Conservation (phyloP, 2,797 vertebrate species). For the Agapornis canus region DNA sequence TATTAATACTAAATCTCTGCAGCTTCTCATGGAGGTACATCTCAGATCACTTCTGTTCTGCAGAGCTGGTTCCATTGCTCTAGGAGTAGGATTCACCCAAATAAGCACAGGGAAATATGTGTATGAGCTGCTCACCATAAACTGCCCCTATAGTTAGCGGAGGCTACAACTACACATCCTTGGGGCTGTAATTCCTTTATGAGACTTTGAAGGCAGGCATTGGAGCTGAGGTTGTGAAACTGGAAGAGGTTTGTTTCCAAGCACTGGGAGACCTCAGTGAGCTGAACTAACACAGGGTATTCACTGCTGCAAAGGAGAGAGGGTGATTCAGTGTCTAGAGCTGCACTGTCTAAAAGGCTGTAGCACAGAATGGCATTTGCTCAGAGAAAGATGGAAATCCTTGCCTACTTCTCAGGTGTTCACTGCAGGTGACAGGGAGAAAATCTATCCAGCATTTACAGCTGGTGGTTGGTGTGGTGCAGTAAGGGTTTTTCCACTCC, state of each 20-base stretch:
- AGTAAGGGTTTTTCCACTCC: not conserved
- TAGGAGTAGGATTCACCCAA: not conserved
- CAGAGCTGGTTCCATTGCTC: not conserved
- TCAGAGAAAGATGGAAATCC: not conserved
- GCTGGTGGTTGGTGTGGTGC: not conserved
- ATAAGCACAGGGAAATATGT: accelerated
- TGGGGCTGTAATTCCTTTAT: not conserved
- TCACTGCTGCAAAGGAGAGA: not conserved
- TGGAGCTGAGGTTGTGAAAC: not conserved
- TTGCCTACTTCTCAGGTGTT: not conserved
- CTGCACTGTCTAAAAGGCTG: not conserved
- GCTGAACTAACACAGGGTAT: accelerated
- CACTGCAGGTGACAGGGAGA: not conserved
- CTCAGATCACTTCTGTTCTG: not conserved
- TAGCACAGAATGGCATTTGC: accelerated
- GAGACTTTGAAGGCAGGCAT: not conserved
- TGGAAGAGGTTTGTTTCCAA: not conserved
- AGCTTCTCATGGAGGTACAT: not conserved
- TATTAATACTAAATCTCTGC: not conserved
- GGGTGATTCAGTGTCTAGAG: not conserved
- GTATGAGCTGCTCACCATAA: not conserved
- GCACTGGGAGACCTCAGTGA: not conserved
- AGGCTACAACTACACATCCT: not conserved
- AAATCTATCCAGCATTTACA: not conserved
- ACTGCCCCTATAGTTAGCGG: not conserved